These are phyloP conservation scores for Drosophila willistoni DNA, from an alignment of 1,140 invertebrate genomes.

Conservation along the genomic window DNA sequence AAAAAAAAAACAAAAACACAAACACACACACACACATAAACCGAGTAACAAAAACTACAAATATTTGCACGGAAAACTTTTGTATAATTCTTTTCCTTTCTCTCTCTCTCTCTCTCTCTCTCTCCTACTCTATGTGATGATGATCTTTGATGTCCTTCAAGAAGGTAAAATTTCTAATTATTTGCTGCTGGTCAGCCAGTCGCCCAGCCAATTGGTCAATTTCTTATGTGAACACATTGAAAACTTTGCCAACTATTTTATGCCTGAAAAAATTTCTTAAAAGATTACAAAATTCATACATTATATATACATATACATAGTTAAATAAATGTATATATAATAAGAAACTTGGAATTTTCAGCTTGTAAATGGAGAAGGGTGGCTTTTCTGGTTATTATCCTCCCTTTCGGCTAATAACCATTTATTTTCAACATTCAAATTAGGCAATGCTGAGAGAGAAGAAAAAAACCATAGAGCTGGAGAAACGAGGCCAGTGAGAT, in stretches of 20 bases:
- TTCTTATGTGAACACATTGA: slow-evolving; percentile 62
- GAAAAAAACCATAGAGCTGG: neutral
- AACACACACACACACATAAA: slow-evolving; percentile 38
- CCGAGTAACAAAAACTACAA: slow-evolving; percentile 56
- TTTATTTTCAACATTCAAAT: slow-evolving; percentile 53
- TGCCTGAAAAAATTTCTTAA: slow-evolving; percentile 11
- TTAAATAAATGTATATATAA: neutral
- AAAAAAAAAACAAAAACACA: too few species aligned
- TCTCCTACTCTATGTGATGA: neutral
- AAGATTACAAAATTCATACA: neutral
- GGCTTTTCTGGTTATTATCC: neutral
- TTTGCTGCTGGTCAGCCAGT: slow-evolving; percentile 49
- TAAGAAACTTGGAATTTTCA: slow-evolving; percentile 11
- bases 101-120: too few species aligned
- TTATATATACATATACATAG: neutral
- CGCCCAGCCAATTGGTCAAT: slow-evolving; percentile 75
- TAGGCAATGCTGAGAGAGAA: slow-evolving; percentile 16
- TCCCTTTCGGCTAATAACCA: slow-evolving; percentile 22
- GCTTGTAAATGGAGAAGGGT: slow-evolving; percentile 6
- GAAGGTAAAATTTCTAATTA: slow-evolving; percentile 57
- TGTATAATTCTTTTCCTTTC: slow-evolving; percentile 66
- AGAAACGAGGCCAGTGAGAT: neutral
- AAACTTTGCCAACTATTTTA: slow-evolving; percentile 56
- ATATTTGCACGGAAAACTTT: slow-evolving; percentile 71
- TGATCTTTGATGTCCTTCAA: slow-evolving; percentile 69